A percentile compares a stretch with the other conserved stretches of the same genome.
Evolutionary conservation across 2,797 vertebrate species (phyloP).

Genomic region (Peromyscus melanophrys): DNA sequence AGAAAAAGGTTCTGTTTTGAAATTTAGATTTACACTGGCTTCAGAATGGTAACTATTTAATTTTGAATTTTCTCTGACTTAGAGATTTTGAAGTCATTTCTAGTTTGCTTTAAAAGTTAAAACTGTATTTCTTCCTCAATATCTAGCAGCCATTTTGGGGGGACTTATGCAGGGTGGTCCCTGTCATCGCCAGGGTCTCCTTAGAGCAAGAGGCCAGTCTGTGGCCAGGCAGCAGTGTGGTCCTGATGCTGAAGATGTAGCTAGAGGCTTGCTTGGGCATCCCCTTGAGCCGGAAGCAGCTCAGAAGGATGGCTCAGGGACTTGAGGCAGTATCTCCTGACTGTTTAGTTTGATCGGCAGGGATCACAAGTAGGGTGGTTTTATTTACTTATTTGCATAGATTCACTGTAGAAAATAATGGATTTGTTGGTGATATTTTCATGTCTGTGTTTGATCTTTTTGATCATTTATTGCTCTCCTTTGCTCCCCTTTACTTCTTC

Average conservation of each 20-base stretch:
- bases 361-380: not conserved
- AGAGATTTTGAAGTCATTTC: not conserved
- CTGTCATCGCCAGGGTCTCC: not conserved
- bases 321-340: no score
- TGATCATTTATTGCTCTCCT: not conserved
- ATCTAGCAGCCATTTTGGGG: not conserved
- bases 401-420: not conserved
- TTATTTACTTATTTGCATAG: not conserved
- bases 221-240: rapidly evolving
- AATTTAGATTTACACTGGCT: not conserved
- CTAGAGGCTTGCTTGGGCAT: not conserved
- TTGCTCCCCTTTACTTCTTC: not conserved
- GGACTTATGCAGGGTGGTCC: not conserved
- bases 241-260: not conserved
- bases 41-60: not conserved
- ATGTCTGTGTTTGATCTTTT: not conserved
- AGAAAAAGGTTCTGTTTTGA: not conserved
- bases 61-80: not conserved
- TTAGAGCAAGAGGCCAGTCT: not conserved
- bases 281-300: not conserved
- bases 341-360: not conserved
- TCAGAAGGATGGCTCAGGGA: not conserved
- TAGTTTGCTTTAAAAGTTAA: not conserved
- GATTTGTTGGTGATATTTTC: not conserved
- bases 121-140: not conserved